These are phyloP conservation scores for Coracias cyanogaster DNA, from an alignment of 2,797 vertebrate genomes.

Conservation along the genomic window DNA sequence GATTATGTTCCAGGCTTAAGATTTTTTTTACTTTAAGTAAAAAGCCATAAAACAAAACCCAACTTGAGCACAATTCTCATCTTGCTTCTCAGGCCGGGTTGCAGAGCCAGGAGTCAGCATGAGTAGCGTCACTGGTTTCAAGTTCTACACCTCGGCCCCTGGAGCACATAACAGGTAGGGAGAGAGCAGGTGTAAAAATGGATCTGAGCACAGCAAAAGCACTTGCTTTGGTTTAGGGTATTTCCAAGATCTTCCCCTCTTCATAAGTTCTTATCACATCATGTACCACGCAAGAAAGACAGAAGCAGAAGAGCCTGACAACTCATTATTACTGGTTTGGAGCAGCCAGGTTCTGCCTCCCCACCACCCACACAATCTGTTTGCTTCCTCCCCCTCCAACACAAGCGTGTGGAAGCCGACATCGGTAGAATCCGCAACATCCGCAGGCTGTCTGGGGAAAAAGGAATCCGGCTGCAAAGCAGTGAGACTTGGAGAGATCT, in stretches of 20 bases:
- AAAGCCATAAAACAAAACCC: not conserved
- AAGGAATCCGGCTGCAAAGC: not conserved
- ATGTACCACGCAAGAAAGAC: accelerated
- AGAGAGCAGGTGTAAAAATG: not conserved
- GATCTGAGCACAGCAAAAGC: not conserved
- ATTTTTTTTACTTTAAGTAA: not conserved
- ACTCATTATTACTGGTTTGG: not conserved
- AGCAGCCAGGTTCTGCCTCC: not conserved
- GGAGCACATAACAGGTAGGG: not conserved
- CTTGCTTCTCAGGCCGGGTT: not conserved
- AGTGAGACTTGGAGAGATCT: not conserved
- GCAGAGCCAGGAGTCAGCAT: not conserved
- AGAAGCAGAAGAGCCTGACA: not conserved
- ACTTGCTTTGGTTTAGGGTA: not conserved
- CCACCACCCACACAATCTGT: not conserved
- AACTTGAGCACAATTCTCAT: accelerated
- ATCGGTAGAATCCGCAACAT: not conserved
- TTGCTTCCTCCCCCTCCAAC: not conserved
- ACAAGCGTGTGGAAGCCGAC: not conserved
- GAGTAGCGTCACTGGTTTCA: not conserved
- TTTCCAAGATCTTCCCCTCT: not conserved
- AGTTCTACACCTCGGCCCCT: not conserved
- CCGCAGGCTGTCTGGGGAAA: not conserved
- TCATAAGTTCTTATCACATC: accelerated
- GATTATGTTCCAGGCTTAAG: not conserved